Evolutionary conservation across 2,888 invertebrate species (phyloP).

Genomic region (Cryptocephalus moraei): DNA sequence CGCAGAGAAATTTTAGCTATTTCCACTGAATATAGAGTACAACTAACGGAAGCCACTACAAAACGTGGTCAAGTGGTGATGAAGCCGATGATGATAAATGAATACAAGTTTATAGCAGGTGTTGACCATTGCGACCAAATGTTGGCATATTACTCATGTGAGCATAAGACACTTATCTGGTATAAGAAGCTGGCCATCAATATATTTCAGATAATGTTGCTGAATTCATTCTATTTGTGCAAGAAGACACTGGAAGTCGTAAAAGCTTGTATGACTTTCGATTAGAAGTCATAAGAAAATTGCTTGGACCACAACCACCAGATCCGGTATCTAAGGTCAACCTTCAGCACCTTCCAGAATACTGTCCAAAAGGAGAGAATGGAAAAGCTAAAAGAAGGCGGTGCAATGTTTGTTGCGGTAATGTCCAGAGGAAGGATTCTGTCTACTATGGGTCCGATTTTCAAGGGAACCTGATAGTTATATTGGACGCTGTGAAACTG

Average conservation of each 20-base stretch:
- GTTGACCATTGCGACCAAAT: conserved; percentile 13
- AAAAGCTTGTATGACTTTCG: conserved; percentile 11
- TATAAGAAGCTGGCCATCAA: conserved; percentile 13
- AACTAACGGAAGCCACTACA: conserved; percentile 6
- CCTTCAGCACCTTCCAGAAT: conserved; percentile 7
- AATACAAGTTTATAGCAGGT: conserved; percentile 13
- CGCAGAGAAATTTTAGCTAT: conserved; percentile 14
- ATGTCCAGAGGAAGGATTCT: conserved; percentile 4
- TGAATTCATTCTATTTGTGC: conserved; percentile 11
- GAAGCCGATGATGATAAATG: conserved; percentile 8
- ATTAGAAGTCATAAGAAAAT: conserved; percentile 7
- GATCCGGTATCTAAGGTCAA: conserved; percentile 5
- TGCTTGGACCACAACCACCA: conserved; percentile 10
- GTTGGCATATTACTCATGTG: too few relatives aligned
- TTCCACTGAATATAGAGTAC: conserved; percentile 12
- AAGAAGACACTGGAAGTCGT: conserved; percentile 6
- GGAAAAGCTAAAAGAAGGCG: conserved; percentile 6
- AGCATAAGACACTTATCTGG: conserved; percentile 14
- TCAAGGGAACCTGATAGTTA: too few relatives aligned
- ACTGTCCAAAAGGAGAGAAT: conserved; percentile 10
- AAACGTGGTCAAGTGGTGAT: not conserved
- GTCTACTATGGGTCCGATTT: conserved; percentile 8
- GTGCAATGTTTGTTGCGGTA: conserved; percentile 2
- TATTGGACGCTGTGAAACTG: too few relatives aligned
- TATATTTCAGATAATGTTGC: conserved; percentile 13